Base-by-base conservation (phyloP, 2,888 invertebrate genomes). In the Horisme vitalbata region DNA sequence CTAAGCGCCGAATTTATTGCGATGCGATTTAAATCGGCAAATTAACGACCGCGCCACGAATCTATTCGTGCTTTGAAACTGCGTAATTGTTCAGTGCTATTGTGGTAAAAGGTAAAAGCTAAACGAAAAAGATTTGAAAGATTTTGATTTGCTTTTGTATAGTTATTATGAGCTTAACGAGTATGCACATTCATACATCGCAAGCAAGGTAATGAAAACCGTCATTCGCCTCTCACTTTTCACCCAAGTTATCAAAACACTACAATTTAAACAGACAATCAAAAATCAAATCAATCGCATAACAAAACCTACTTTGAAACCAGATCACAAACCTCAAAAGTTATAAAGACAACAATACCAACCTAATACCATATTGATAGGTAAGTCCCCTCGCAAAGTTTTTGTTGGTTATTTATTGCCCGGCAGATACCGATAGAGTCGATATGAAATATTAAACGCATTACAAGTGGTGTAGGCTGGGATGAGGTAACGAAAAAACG, bases 371-470 rank as follows among this genome's bases (percentile, higher is more conserved):
- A 79, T 86, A 88, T 87, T 89, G 85, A 89, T 88, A 83, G 76
- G 74, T 82, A 83, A 52, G 57, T 61, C 75, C 75, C 76, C 63
- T 53, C 59, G 59, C 45, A 39, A 64, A 67, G 64, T 84, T 83
- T 86, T 85, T 84, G 82, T 74, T 65, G 70, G 78, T 87, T 86
- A 89, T 89, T 89, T 87, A 89, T 89, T 79, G 81, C 69, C 51
- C 55, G 51, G 60, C 68, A 79, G 88, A 88, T 89, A 88, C 80
- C 80, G 87, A 80, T 82, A 80, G 72, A 75, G 75, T 81, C 84
- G 79, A 79, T 85, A 83, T 89, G 88, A 88, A 89, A 89, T 88
- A 89, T 88, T 88, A 89, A 89, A 88, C 82, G 82, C 87, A 86
- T 88, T 88, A 87, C 86, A 85, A 88, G 82, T 85, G 83, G 84